A percentile compares a stretch with the other conserved stretches of the same genome.
Evolutionary conservation across 1,140 invertebrate species (phyloP).

Genomic region (Antheraea pernyi): DNA sequence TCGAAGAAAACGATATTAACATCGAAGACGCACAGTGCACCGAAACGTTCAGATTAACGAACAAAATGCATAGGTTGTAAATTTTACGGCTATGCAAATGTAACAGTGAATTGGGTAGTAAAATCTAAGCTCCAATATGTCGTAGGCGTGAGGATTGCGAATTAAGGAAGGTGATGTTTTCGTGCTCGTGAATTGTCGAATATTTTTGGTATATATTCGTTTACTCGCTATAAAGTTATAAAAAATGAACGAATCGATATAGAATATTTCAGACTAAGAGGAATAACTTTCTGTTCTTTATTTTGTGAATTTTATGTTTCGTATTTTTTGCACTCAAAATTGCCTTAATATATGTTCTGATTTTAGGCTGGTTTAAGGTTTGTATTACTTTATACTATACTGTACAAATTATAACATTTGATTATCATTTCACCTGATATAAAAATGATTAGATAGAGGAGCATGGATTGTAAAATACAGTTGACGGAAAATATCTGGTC

Average conservation of each 20-base stretch:
- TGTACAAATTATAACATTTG: no score
- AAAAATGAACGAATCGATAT: background rate
- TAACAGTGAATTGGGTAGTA: constrained; percentile 55
- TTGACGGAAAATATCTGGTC: no score
- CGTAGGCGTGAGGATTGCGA: constrained; percentile 29
- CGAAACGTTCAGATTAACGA: constrained; percentile 57
- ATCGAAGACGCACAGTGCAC: constrained; percentile 37
- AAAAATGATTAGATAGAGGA: no score
- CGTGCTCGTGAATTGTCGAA: background rate
- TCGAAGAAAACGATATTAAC: background rate
- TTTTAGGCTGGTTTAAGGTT: no score
- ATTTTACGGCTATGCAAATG: constrained; percentile 75
- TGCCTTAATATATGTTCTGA: no score
- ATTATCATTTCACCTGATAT: no score
- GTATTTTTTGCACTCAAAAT: no score
- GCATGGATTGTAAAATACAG: no score
- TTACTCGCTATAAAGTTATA: constrained; percentile 2
- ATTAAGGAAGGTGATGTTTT: constrained; percentile 1
- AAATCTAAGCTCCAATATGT: constrained; percentile 50
- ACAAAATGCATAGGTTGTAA: constrained; percentile 67
- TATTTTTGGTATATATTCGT: constrained; percentile 10
- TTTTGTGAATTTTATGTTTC: background rate
- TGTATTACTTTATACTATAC: no score
- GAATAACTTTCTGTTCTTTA: background rate
- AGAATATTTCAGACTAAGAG: background rate